Percentiles rank a stretch among this genome's conserved stretches.
Conservation (phyloP, 2,797 vertebrate genomes). For the Taenioides sp. region DNA sequence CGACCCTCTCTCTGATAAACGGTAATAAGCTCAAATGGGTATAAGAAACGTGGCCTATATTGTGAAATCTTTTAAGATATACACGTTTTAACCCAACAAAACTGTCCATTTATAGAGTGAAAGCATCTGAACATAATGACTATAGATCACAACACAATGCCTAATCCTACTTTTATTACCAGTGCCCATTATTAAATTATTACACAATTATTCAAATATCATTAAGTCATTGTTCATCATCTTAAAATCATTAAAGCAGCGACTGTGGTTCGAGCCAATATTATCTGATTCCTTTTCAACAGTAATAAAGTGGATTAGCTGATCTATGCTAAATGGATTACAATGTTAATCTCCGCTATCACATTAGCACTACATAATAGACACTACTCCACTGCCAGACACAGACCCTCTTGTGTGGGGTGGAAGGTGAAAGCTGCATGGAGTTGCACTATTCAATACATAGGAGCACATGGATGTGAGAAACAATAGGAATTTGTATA, state of each 20-base stretch:
- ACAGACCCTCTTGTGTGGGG: not conserved
- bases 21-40: not conserved
- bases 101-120: not conserved
- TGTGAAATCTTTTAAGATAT: not conserved
- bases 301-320: constrained; percentile 82
- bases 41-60: not conserved
- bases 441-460: no score
- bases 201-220: constrained; percentile 56
- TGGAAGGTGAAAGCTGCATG: not conserved
- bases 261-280: constrained; percentile 58
- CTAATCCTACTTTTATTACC: constrained; percentile 54
- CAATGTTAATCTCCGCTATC: constrained; percentile 82
- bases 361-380: constrained; percentile 77
- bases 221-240: constrained; percentile 57
- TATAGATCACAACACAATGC: constrained; percentile 29
- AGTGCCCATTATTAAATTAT: constrained; percentile 57
- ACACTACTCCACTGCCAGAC: constrained; percentile 51
- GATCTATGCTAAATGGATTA: constrained; percentile 83
- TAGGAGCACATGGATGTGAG: no score
- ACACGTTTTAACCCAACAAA: not conserved
- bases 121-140: constrained; percentile 17
- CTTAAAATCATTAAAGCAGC: constrained; percentile 68
- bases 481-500: no score
- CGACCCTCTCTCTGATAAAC: no score
- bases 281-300: constrained; percentile 78